Evolutionary conservation across 2,797 vertebrate species (phyloP), one percentile per base, ranked within the genome.

Genomic region (Spatula versicolor): DNA sequence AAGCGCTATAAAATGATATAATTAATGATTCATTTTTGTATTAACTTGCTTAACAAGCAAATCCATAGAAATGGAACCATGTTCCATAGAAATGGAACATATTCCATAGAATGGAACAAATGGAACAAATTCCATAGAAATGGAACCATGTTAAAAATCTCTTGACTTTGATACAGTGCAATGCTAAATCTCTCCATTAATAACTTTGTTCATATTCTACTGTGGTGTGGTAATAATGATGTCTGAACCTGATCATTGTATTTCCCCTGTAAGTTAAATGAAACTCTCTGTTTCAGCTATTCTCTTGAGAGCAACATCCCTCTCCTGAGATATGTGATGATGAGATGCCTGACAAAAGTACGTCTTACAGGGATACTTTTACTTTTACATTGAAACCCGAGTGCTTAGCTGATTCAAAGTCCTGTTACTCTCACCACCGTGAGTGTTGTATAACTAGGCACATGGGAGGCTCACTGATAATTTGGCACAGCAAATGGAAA

Each of bases 401-500:
- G 31, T 63, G 39, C 39, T 66, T 62, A 80, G 46, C 56, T 83
- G 60, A 69, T 83, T 75, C 95, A 82, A 72, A 90, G 46, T 74
- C 73, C 58, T 72, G 60, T 55, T 91, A 68, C 83, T 81, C 43
- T 95, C 54, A 72, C 37, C 77, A 43, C 52, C 60, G 16, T 68
- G 30, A 85, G 30, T 59, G 63, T 23, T 85, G 33, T 73, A 16
- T 86, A 90, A 94, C 79, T 52, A 76, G 52, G 50, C 59, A 73
- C 55, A 71, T 7, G 33, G 68, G 55, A 78, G 2, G 39, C 31
- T 73, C 37, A 26, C 41, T 72, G 83, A 37, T 68, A 73, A 73
- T 78, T 69, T 94, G 91, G 90, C 64, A 76, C 43, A 80, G 54
- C 25, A 63, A 84, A 41, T 83, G 88, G 93, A 85, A 95, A 93